These are phyloP conservation scores for Idaea dimidiata DNA, from an alignment of 2,888 invertebrate genomes.

Conservation along the genomic window DNA sequence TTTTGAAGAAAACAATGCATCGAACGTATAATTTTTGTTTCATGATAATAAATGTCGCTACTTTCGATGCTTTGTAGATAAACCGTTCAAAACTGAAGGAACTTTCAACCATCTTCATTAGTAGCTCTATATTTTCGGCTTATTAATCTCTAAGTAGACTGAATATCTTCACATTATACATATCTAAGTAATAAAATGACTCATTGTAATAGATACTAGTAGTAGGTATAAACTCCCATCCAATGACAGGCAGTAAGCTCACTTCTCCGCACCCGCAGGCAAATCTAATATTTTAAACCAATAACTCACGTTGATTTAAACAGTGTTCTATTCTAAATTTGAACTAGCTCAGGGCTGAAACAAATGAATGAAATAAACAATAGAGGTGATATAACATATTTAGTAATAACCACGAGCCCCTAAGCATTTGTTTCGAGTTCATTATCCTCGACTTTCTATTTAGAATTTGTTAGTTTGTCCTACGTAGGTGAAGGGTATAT, in stretches of 20 bases:
- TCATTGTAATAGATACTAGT: background rate
- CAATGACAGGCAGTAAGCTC: conserved; percentile 7
- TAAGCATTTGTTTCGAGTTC: background rate
- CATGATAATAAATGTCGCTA: too few species aligned
- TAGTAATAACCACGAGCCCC: background rate
- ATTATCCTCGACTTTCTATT: background rate
- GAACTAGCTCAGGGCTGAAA: background rate
- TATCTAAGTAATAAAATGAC: background rate
- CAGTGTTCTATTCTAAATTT: background rate
- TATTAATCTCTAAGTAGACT: background rate
- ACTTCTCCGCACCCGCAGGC: background rate
- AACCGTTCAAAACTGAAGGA: too few species aligned
- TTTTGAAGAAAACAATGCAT: too few species aligned
- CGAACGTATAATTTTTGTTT: too few species aligned
- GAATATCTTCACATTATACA: background rate
- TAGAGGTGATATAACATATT: conserved; percentile 1
- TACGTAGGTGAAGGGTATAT: background rate
- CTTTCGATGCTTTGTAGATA: too few species aligned
- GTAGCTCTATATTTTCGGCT: background rate
- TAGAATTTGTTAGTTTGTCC: background rate
- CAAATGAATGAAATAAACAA: background rate
- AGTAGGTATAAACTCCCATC: conserved; percentile 10
- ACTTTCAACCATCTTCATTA: background rate
- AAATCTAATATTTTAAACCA: conserved; percentile 1
- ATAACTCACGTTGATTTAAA: conserved; percentile 1